These are phyloP conservation scores for Anguilla pacifica DNA, from an alignment of 2,797 vertebrate genomes.

Conservation along the genomic window DNA sequence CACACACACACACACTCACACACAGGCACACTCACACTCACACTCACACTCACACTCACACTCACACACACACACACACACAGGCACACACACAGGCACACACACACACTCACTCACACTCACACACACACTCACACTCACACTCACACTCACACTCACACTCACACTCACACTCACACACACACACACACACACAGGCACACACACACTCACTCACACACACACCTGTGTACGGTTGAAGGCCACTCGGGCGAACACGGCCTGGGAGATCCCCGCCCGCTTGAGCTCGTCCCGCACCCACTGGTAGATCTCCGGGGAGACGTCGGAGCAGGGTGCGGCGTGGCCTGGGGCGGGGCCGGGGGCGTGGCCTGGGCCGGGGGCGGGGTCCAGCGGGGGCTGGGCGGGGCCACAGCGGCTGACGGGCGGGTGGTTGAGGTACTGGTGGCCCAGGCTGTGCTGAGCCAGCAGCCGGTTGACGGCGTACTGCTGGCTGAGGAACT, in stretches of 20 bases:
- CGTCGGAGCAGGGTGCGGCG: conserved; percentile 74
- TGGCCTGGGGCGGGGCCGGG: conserved; percentile 77
- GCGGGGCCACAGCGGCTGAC: conserved; percentile 74
- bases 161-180: no score
- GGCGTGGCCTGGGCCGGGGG: conserved; percentile 76
- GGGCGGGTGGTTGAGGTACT: conserved; percentile 85
- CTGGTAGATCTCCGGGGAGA: conserved; percentile 86
- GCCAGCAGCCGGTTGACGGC: conserved; percentile 84
- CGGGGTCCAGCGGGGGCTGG: conserved; percentile 72
- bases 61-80: no score
- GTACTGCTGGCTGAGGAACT: conserved; percentile 83
- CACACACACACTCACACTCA: no score
- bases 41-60: no score
- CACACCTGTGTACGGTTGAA: conserved; percentile 85
- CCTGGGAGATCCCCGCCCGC: conserved; percentile 84
- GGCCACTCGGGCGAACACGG: conserved; percentile 86
- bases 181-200: no score
- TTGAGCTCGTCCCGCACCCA: conserved; percentile 86
- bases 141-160: no score
- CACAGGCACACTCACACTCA: no score
- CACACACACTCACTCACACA: no score
- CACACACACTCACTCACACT: no score
- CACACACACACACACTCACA: no score
- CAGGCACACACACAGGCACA: no score
- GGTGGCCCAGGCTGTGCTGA: conserved; percentile 84